phyloP scores from a whole-genome alignment of 2,113 vertebrate genomes.

The Melanerpes formicivorus region DNA sequence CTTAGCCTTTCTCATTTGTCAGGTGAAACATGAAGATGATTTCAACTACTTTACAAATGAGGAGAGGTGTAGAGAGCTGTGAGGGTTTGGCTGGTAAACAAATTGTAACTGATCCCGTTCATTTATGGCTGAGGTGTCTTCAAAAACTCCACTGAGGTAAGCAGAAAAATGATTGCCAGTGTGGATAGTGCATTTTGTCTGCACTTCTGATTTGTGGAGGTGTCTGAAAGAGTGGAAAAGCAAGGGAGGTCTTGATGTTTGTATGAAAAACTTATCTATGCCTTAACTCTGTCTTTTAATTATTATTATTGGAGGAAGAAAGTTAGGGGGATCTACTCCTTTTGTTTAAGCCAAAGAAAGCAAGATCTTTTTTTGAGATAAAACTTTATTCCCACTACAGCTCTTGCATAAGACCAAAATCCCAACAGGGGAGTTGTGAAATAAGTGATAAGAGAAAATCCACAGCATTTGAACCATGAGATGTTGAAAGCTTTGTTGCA shows the following conservation, averaged over 20 bases:
- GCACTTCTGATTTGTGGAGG: background rate
- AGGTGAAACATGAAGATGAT: background rate
- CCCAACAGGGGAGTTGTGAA: background rate
- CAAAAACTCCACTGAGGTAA: background rate
- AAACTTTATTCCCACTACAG: background rate
- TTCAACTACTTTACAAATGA: background rate
- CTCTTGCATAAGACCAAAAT: background rate
- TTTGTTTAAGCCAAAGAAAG: background rate
- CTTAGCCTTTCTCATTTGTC: background rate
- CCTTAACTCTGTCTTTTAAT: background rate
- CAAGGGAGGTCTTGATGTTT: background rate
- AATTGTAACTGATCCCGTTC: background rate
- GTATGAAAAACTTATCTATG: background rate
- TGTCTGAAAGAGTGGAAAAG: background rate
- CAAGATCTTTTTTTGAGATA: background rate
- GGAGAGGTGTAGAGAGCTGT: background rate
- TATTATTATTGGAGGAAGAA: background rate
- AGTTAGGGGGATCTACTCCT: background rate
- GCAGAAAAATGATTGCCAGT: background rate
- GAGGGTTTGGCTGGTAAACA: background rate
- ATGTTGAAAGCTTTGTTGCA: background rate
- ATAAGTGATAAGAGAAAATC: background rate
- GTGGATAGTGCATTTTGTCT: accelerated
- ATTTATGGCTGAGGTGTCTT: background rate
- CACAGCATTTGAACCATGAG: background rate